Base-by-base conservation (phyloP, 2,888 invertebrate genomes). In the Ophraella communa region DNA sequence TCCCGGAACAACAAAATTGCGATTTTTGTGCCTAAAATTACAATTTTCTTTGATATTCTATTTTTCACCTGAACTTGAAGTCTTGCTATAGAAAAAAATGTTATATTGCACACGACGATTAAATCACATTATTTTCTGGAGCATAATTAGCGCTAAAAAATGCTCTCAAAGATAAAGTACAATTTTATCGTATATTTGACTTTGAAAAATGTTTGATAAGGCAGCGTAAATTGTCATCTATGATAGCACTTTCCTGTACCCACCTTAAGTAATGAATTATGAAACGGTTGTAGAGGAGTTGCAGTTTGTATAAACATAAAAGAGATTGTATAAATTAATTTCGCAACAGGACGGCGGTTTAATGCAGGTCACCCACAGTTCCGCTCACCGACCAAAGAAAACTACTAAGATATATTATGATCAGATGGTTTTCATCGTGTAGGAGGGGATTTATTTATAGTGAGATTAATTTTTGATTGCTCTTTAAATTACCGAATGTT, bases 391-490 rank as follows among this genome's bases (percentile, higher is more conserved):
- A 20, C 42, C 24, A 11, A 21, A 60, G 60, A 60, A 60, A 60
- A 60, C 24, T 52, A 23, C 66, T 24, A 47, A 62, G 42, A 53
- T 55, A 62, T 47, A 62, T 39, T 39, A 39, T 33, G 45, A 49
- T 59, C 61, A 33, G 66, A 64, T 69, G 66, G 45, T 64, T 66
- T 66, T 65, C 64, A 53, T 65, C 55, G 67, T 42, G 69, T 70
- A 62, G 69, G 69, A 54, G 69, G 54, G 21, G 52, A 42, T 58
- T 66, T 69, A 70, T 70, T 71, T 63, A 71, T 71, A 67, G 65
- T 4, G 14, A 10, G 24, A 24, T 27, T 51, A 27, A 51, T 27
- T 24, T 18, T 27, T 51, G 21, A 21, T 45, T 45, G 20, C 14
- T 45, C 45, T 45, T 45, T 10, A 21, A 45, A 21, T n/a, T 21